Evolutionary conservation across 1,140 invertebrate species (phyloP).

Genomic region (Drosophila nikananu): DNA sequence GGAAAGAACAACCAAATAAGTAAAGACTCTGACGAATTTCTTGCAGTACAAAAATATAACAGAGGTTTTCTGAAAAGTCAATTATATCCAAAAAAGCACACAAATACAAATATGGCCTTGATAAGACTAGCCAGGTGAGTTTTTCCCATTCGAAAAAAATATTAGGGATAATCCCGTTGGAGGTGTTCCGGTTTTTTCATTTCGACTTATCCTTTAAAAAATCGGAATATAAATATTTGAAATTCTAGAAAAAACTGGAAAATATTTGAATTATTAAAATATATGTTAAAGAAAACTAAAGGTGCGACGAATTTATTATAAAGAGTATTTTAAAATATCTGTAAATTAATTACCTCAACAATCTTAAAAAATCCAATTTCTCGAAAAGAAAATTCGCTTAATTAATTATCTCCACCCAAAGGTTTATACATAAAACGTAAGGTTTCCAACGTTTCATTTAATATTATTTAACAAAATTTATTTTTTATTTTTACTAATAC

Average conservation of each 20-base stretch:
- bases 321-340: no score
- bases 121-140: slow-evolving; percentile 83
- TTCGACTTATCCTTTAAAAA: no score
- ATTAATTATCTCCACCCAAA: no score
- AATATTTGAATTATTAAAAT: no score
- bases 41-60: slow-evolving; percentile 47
- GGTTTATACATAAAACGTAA: no score
- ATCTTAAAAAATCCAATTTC: no score
- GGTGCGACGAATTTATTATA: no score
- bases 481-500: neutral
- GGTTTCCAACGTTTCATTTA: neutral
- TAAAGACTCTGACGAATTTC: slow-evolving; percentile 52
- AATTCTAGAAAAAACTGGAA: neutral
- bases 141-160: neutral
- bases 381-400: no score
- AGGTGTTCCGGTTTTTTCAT: neutral
- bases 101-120: slow-evolving; percentile 71
- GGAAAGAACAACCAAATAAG: slow-evolving; percentile 17
- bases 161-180: neutral
- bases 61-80: slow-evolving; percentile 40
- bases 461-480: neutral
- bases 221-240: no score
- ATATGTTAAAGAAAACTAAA: no score
- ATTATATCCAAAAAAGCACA: slow-evolving; percentile 25
- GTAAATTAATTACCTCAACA: neutral